Percentiles rank a stretch among this genome's conserved stretches.
Conservation (phyloP, 92 coral and sea anemone species). For the Zoanthus gigantus region DNA sequence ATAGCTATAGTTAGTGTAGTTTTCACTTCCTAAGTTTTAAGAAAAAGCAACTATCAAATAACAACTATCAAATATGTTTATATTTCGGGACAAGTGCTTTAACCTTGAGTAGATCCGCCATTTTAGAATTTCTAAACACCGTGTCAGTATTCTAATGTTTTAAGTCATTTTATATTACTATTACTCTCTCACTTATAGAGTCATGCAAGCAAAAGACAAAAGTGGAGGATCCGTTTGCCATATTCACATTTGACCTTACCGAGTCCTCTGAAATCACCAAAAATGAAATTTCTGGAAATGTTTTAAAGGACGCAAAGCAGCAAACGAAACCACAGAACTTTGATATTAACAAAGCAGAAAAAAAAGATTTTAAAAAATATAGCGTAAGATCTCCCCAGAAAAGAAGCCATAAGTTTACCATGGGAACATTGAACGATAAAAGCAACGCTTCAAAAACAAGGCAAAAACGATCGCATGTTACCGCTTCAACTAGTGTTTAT, state of each 20-base stretch:
- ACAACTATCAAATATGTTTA: too few relatives aligned
- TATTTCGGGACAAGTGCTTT: neutral
- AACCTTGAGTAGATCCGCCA: neutral
- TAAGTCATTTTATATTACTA: neutral
- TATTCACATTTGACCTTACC: slow-evolving; percentile 78
- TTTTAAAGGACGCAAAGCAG: neutral
- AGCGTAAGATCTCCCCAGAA: slow-evolving; percentile 19
- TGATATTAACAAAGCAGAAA: slow-evolving; percentile 25
- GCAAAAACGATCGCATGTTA: neutral
- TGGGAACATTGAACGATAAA: neutral
- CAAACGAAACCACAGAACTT: neutral
- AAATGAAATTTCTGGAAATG: slow-evolving; percentile 1
- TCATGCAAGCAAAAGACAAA: slow-evolving; percentile 9
- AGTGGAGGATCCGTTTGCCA: slow-evolving; percentile 74
- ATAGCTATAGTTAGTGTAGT: too few relatives aligned
- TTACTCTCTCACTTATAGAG: neutral
- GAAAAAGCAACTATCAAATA: too few relatives aligned
- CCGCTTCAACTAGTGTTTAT: neutral
- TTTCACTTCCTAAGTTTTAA: too few relatives aligned
- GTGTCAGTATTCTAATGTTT: neutral
- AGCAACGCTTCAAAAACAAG: neutral
- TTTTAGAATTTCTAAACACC: neutral
- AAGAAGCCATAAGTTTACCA: neutral
- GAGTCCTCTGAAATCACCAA: slow-evolving; percentile 56
- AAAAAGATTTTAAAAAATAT: slow-evolving; percentile 10